These are phyloP conservation scores for Daktulosphaira vitifoliae DNA, from an alignment of 1,140 invertebrate species.

Conservation along the genomic window DNA sequence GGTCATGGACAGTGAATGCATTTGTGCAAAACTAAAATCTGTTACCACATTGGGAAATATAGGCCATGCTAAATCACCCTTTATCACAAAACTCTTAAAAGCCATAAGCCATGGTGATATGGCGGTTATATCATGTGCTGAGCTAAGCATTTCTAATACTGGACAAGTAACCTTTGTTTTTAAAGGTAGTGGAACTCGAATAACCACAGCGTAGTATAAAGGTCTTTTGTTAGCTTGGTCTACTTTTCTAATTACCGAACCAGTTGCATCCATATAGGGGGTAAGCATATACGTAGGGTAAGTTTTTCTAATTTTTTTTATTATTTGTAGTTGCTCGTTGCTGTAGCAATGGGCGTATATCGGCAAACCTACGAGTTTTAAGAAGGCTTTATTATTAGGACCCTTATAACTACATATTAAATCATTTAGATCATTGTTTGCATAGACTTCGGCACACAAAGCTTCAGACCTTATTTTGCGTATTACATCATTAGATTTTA, in stretches of 20 bases:
- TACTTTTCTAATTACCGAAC: not conserved
- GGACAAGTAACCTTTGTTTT: not conserved
- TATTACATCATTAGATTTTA: constrained; percentile 2
- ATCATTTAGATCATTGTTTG: not conserved
- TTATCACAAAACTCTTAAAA: not conserved
- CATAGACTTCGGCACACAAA: not conserved
- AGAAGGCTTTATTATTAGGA: not conserved
- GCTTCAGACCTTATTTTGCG: not conserved
- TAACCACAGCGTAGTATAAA: not conserved
- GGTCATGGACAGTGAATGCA: not conserved
- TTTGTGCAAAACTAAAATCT: not conserved
- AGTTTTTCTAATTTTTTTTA: not conserved
- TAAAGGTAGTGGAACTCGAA: not conserved
- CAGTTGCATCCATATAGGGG: not conserved
- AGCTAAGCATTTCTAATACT: not conserved
- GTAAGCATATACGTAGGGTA: too few relatives aligned
- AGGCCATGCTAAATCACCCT: not conserved
- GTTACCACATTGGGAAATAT: not conserved
- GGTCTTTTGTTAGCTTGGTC: not conserved
- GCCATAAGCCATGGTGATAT: not conserved
- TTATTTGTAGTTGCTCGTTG: not conserved
- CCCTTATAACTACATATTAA: not conserved
- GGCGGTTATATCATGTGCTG: not conserved
- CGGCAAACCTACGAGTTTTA: not conserved
- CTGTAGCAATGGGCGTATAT: not conserved